Evolutionary conservation across 2,797 vertebrate species (phyloP), one percentile per base, ranked within the genome.

Genomic region (Manis pentadactyla): DNA sequence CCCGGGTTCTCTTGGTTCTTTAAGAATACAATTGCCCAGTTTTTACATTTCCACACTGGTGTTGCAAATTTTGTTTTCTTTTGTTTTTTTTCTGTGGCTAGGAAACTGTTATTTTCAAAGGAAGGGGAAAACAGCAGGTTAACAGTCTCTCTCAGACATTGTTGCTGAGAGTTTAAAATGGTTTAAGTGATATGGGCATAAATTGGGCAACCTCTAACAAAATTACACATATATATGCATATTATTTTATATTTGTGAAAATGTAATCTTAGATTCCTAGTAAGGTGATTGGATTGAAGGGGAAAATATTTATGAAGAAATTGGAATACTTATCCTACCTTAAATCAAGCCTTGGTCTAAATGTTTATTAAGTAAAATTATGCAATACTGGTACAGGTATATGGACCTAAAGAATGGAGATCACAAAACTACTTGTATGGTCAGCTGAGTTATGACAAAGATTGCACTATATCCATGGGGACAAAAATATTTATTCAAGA

Each of bases 41-140:
- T 68, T 84, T 25, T 88, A 69, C 1, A 37, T 23, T 93, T 84
- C 6, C 17, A 88, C 88, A 63, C 31, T 68, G 3, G 61, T 92
- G 75, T 42, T 34, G 19, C 14, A 53, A 34, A 59, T 78, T 87
- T 87, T 66, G 13, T 68, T 85, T 57, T 51, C 51, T 53, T 84
- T 88, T 74, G 11, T 74, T 74, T 39, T 89, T 68, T 49, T 59
- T 64, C 11, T 73, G 69, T 82, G 46, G 63, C 68, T 84, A 84
- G 94, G 25, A 93, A 57, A 85, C 7, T 42, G 8, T 51, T 91
- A 83, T 66, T 87, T 79, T 85, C 25, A 53, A 93, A 73, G 39
- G 14, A 96, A 89, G 84, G 23, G 27, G 27, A 69, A 87, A 87
- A 27, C 17, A 92, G 39, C 49, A n/a, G 59, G 13, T 74, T n/a